phyloP scores from a whole-genome alignment of 2,888 invertebrate genomes.

The Fragum whitleyi region DNA sequence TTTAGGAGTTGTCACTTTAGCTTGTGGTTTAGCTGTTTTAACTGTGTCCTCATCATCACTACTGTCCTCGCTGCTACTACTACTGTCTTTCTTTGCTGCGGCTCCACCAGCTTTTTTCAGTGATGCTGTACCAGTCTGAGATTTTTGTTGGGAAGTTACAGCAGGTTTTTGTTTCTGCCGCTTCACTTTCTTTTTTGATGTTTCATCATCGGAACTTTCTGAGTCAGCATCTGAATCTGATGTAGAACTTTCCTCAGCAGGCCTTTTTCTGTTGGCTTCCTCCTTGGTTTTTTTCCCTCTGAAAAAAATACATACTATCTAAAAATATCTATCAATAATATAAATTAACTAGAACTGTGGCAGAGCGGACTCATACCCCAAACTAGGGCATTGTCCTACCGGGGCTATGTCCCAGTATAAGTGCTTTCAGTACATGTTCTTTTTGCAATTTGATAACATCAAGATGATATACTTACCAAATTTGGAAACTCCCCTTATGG shows the following conservation, averaged over 20 bases:
- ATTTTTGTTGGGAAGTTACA: slow-evolving; percentile 14
- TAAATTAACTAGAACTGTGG: too few species aligned
- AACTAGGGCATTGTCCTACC: too few species aligned
- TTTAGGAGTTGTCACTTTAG: slow-evolving; percentile 26
- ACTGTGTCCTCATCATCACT: slow-evolving; percentile 46
- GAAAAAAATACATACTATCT: not conserved
- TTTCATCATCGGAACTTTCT: slow-evolving; percentile 66
- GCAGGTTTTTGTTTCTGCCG: slow-evolving; percentile 31
- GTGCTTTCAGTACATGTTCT: too few species aligned
- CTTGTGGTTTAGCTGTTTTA: not conserved
- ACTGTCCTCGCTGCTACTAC: slow-evolving; percentile 38
- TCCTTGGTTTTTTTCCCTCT: slow-evolving; percentile 6
- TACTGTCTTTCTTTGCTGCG: slow-evolving; percentile 36
- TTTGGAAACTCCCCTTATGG: too few species aligned
- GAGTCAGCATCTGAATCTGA: slow-evolving; percentile 74
- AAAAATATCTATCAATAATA: too few species aligned
- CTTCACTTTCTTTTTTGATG: slow-evolving; percentile 50
- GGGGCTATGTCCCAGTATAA: too few species aligned
- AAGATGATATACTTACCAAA: too few species aligned
- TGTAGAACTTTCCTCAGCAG: slow-evolving; percentile 54
- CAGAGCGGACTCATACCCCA: too few species aligned
- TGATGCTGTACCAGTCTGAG: not conserved
- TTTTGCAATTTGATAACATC: too few species aligned
- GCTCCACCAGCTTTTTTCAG: slow-evolving; percentile 11
- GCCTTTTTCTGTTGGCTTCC: slow-evolving; percentile 16